A percentile compares a stretch with the other conserved stretches of the same genome.
phyloP scores from a whole-genome alignment of 2,888 invertebrate species.

The Volucella inanis region DNA sequence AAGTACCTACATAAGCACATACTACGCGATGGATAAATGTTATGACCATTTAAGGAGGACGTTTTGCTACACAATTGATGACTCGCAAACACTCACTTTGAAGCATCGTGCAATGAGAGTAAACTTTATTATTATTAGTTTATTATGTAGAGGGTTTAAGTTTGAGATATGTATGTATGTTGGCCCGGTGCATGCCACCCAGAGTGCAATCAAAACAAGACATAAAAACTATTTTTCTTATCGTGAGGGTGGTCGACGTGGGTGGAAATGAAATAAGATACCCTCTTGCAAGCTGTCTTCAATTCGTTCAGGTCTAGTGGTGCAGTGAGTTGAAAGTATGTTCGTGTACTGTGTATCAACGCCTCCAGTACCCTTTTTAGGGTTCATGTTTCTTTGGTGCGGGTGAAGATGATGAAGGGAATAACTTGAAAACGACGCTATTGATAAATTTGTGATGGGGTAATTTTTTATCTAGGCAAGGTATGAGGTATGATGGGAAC shows the following conservation, averaged over 20 bases:
- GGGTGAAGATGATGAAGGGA: slow-evolving; percentile 8
- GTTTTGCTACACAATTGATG: slow-evolving; percentile 42
- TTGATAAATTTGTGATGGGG: slow-evolving; percentile 34
- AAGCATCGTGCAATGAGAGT: slow-evolving; percentile 57
- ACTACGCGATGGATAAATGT: slow-evolving; percentile 65
- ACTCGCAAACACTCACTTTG: slow-evolving; percentile 33
- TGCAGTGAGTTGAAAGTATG: slow-evolving; percentile 14
- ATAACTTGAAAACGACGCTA: slow-evolving; percentile 31
- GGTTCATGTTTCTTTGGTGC: neutral
- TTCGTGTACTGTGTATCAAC: neutral
- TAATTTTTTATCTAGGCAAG: neutral
- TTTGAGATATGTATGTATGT: neutral
- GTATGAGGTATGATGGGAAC: slow-evolving; percentile 48
- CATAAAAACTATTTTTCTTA: slow-evolving; percentile 53
- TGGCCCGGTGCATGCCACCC: neutral
- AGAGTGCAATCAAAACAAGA: slow-evolving; percentile 57
- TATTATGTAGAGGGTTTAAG: slow-evolving; percentile 25
- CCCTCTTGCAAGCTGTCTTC: slow-evolving; percentile 10
- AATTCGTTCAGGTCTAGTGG: slow-evolving; percentile 29
- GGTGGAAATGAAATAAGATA: slow-evolving; percentile 64
- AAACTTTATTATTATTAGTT: slow-evolving; percentile 60
- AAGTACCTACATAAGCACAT: slow-evolving; percentile 17
- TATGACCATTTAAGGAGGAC: slow-evolving; percentile 57
- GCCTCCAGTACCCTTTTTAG: slow-evolving; percentile 4
- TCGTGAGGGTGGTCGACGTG: slow-evolving; percentile 31